These are phyloP conservation scores for Orthosia gothica DNA, from an alignment of 2,888 invertebrate genomes.

Conservation along the genomic window DNA sequence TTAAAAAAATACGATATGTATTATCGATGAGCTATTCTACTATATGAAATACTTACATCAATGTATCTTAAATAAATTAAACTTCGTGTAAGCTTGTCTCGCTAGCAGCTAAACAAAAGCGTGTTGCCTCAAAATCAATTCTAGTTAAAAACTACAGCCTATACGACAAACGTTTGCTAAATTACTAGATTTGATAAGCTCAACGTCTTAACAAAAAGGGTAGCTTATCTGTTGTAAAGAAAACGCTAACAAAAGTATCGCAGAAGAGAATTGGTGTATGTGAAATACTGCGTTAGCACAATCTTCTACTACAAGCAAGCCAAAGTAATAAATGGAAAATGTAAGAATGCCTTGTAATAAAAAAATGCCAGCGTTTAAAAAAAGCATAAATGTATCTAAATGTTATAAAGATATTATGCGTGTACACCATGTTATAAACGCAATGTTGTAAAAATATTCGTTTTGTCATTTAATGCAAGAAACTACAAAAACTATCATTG, in stretches of 20 bases:
- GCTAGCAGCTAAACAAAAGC: conserved; percentile 8
- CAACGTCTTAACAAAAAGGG: not conserved
- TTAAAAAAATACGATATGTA: not conserved
- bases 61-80: not conserved
- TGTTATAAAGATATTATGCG: conserved; percentile 17
- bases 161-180: not conserved
- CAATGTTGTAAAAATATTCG: conserved; percentile 21
- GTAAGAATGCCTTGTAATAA: conserved; percentile 4
- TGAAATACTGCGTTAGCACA: not conserved
- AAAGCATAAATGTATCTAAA: conserved; percentile 25
- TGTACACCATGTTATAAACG: conserved; percentile 16
- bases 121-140: not conserved
- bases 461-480: not conserved
- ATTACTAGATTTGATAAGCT: not conserved
- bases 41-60: not conserved
- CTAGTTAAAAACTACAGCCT: not conserved
- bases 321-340: not conserved
- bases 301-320: not conserved
- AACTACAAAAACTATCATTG: conserved; percentile 1
- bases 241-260: not conserved
- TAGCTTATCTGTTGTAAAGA: not conserved
- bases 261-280: not conserved
- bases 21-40: not conserved
- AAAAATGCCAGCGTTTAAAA: conserved; percentile 3
- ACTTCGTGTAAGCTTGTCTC: not conserved